phyloP scores from a whole-genome alignment of 2,113 vertebrate species.

The Gorsachius goisagi region DNA sequence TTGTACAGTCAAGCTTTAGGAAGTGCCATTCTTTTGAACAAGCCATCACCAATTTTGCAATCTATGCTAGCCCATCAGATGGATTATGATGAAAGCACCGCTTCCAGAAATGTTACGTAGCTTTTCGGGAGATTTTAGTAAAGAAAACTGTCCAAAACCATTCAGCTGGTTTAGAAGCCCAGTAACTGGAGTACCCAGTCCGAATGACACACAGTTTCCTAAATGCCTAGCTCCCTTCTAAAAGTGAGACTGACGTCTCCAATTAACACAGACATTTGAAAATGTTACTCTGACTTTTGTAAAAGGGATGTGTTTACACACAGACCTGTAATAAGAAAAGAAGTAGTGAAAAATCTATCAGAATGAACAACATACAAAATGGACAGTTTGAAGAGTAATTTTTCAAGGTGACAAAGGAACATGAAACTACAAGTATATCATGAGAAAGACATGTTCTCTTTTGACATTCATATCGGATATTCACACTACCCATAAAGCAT shows the following conservation, averaged over 20 bases:
- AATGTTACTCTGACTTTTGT: not conserved
- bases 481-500: not conserved
- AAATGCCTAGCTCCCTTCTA: not conserved
- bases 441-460: not conserved
- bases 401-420: not conserved
- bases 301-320: not conserved
- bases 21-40: not conserved
- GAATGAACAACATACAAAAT: not conserved
- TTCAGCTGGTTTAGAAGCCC: not conserved
- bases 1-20: not conserved
- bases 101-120: not conserved
- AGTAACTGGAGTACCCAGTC: not conserved
- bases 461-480: not conserved
- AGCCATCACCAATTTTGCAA: not conserved
- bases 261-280: not conserved
- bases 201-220: not conserved
- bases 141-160: not conserved
- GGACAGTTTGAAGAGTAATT: not conserved
- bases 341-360: not conserved
- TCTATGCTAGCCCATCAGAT: not conserved
- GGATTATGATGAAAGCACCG: not conserved
- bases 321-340: not conserved
- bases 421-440: not conserved
- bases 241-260: not conserved
- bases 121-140: not conserved